phyloP scores from a whole-genome alignment of 92 coral and sea anemone species.

The Zoanthus gigantus region DNA sequence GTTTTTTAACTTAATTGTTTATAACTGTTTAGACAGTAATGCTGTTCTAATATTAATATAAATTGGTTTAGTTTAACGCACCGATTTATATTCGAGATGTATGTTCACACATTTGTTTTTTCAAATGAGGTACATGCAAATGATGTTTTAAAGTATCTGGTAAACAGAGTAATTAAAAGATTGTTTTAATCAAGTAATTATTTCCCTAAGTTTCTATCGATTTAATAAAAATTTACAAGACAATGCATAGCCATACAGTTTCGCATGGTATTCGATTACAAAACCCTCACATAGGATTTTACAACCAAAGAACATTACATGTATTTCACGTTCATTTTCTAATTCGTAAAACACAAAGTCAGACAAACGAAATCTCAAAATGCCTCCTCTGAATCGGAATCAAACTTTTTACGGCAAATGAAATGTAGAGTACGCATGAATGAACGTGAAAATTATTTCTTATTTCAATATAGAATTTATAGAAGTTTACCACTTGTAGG shows the following conservation, averaged over 20 bases:
- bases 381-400: neutral
- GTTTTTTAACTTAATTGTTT: neutral
- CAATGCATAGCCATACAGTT: too few relatives aligned
- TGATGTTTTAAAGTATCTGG: neutral
- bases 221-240: too few relatives aligned
- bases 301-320: neutral
- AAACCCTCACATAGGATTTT: neutral
- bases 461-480: neutral
- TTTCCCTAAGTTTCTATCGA: neutral
- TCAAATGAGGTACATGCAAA: too few relatives aligned
- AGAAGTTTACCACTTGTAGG: too few relatives aligned
- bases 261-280: neutral
- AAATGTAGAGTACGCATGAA: neutral
- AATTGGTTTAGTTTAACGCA: too few relatives aligned
- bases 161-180: neutral
- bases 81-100: too few relatives aligned
- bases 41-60: neutral
- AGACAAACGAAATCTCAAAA: too few relatives aligned
- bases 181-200: neutral
- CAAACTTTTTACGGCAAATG: neutral
- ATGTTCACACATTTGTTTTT: too few relatives aligned
- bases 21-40: neutral
- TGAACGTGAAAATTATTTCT: neutral
- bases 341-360: neutral
- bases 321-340: neutral